Evolutionary conservation across 2,797 vertebrate species (phyloP).

Genomic region (Sarcoramphus papa): DNA sequence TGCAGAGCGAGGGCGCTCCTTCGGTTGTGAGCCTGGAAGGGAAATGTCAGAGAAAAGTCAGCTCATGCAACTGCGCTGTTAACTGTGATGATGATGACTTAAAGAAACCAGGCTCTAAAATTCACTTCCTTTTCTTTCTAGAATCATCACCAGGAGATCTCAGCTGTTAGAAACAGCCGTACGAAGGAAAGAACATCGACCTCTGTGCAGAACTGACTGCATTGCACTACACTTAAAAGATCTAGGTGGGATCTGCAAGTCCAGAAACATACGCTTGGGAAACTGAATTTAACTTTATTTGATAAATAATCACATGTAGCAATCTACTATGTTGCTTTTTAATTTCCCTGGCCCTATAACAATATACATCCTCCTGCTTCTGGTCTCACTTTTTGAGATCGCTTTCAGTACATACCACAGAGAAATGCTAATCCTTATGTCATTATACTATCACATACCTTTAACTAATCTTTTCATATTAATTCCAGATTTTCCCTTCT

Average conservation of each 20-base stretch:
- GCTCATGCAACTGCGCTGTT: fast-evolving
- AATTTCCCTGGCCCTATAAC: neutral
- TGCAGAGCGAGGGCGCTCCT: slow-evolving; percentile 91
- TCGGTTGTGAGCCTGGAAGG: slow-evolving; percentile 78
- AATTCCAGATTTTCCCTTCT: neutral
- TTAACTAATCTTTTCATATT: neutral
- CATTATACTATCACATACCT: neutral
- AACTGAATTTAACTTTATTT: neutral
- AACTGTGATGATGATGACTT: fast-evolving
- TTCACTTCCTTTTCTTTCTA: neutral
- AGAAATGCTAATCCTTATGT: neutral
- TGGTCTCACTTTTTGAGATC: neutral
- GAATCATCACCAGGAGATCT: neutral
- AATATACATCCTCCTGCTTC: neutral
- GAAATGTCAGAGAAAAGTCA: neutral
- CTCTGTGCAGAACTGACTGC: neutral
- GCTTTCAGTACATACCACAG: neutral
- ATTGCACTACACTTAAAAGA: neutral
- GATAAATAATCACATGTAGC: neutral
- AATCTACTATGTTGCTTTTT: neutral
- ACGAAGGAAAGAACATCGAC: fast-evolving
- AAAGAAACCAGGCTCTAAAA: neutral
- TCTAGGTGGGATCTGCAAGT: neutral
- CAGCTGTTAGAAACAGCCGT: neutral
- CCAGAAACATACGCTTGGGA: neutral